Evolutionary conservation across 2,113 vertebrate genomes (phyloP), one percentile per base, ranked within the genome.

Genomic region (Chlamydotis undulata): DNA sequence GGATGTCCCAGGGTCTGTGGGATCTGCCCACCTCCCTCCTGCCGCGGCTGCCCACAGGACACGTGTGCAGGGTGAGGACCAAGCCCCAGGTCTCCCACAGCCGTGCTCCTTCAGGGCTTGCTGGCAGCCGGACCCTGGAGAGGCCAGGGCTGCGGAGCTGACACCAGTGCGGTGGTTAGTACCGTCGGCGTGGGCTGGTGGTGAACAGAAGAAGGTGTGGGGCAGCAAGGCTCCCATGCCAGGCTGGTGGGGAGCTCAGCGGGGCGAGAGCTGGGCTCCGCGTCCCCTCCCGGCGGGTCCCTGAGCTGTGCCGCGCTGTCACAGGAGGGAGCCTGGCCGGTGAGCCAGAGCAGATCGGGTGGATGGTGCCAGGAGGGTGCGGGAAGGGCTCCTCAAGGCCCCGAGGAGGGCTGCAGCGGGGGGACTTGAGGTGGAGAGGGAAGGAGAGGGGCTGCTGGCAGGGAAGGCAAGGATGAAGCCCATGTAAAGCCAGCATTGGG

Each of bases 181-280:
- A 59, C 24, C 23, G 5, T 18, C 55, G 50, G 16, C 3, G 0
- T 33, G 69, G 28, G 37, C 56, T 85, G 31, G 1, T 28, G 31
- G 35, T 55, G 63, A 45, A 11, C 31, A 39, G 49, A 33, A 59
- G 55, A n/a, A 77, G 23, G 5, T 56, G 29, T 79, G 41, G 52
- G 41, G 41, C 47, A 31, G 31, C n/a, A 37, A 13, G 61, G 31
- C 47, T 55, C 33, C 43, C 8, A 4, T 1, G 2, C 19, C 41
- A 80, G 52, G 70, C 57, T 50, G 39, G 12, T 0, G 0, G 31
- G 24, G 26, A 80, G 14, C 39, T 92, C 18, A 29, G 79, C 35
- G 60, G 65, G 28, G 26, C 0, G 0, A 19, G 67, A 71, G n/a
- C 53, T 50, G 45, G 57, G 6, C 3, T 3, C 49, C 0, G 2